Conservation (phyloP, 2,888 invertebrate genomes). For the Drosophila mercatorum region DNA sequence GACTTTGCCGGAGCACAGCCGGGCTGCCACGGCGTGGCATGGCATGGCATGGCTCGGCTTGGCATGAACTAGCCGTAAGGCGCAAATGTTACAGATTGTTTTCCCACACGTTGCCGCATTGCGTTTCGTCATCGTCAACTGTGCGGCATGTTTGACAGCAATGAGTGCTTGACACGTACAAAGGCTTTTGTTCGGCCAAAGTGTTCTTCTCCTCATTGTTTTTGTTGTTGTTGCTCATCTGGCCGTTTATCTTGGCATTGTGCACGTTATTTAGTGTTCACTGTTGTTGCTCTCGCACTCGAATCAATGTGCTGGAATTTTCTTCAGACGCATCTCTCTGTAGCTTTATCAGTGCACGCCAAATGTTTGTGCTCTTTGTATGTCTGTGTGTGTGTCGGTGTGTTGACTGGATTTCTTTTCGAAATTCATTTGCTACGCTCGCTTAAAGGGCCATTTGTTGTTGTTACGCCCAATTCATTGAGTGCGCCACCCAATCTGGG, state of each 20-base stretch:
- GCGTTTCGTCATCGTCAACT: conserved; percentile 74
- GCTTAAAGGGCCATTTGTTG: conserved; percentile 71
- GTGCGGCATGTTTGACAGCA: conserved; percentile 75
- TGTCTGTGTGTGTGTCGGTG: conserved; percentile 17
- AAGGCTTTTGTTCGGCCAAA: conserved; percentile 70
- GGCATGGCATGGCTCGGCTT: conserved; percentile 11
- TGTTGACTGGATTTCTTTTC: conserved; percentile 64
- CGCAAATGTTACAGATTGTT: conserved; percentile 72
- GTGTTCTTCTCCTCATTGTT: conserved; percentile 47
- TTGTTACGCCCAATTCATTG: conserved; percentile 74
- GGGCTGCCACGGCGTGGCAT: conserved; percentile 20
- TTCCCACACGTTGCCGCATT: conserved; percentile 69
- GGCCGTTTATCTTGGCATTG: conserved; percentile 76
- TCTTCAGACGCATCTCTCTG: conserved; percentile 37
- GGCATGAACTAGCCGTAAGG: conserved; percentile 50
- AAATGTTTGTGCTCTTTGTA: conserved; percentile 15
- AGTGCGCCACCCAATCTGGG: conserved; percentile 41
- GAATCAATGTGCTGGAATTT: conserved; percentile 54
- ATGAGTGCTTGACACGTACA: conserved; percentile 79
- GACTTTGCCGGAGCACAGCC: conserved; percentile 17
- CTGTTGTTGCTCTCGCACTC: conserved; percentile 35
- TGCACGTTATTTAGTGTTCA: conserved; percentile 73
- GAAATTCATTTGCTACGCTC: conserved; percentile 74
- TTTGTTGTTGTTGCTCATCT: conserved; percentile 60
- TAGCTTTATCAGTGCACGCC: conserved; percentile 35